These are phyloP conservation scores for Aphelocoma californica DNA, from an alignment of 2,797 vertebrate species.

Conservation along the genomic window DNA sequence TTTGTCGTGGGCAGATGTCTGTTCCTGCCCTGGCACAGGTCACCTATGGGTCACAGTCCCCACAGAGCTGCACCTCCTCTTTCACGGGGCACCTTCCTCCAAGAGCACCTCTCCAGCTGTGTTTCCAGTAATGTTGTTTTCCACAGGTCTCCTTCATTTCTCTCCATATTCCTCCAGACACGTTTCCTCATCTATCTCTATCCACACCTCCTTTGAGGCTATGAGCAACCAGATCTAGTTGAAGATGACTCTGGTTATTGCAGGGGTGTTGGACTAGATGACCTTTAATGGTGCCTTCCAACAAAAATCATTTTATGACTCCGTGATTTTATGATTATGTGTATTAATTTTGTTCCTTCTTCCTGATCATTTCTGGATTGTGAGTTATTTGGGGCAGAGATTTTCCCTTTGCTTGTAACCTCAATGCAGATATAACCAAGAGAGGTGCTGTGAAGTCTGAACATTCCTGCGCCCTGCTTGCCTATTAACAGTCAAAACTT, in stretches of 20 bases:
- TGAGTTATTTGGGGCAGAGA: background rate
- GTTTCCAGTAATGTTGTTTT: background rate
- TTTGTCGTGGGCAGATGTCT: background rate
- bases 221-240: background rate
- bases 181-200: fast-evolving
- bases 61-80: background rate
- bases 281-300: background rate
- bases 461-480: fast-evolving
- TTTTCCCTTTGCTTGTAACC: background rate
- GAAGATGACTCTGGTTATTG: background rate
- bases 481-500: background rate
- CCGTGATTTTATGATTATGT: no score
- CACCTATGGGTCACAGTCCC: background rate
- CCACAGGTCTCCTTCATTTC: fast-evolving
- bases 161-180: background rate
- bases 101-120: background rate
- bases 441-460: background rate
- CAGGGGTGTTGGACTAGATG: fast-evolving
- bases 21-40: background rate
- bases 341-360: background rate
- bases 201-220: background rate
- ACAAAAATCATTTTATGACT: background rate
- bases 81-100: background rate
- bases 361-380: background rate
- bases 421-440: background rate